phyloP scores from a whole-genome alignment of 2,113 vertebrate species.

The Melanostigma gelatinosum region DNA sequence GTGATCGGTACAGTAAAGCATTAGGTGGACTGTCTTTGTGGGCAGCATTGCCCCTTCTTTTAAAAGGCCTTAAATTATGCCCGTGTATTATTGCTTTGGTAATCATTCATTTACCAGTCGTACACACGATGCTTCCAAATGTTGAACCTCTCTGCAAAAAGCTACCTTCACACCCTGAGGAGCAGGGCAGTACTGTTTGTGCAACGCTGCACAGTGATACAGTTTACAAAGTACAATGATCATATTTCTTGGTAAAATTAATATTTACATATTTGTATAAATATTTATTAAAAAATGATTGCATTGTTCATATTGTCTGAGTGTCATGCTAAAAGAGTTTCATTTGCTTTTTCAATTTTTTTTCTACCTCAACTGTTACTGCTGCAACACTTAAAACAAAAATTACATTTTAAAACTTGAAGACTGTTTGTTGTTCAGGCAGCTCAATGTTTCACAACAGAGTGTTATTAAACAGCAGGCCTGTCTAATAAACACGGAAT shows the following conservation, averaged over 20 bases:
- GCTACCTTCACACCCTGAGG: slow-evolving; percentile 39
- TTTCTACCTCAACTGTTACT: slow-evolving; percentile 29
- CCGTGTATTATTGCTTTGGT: slow-evolving; percentile 36
- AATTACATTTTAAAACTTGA: not conserved
- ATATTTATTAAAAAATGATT: slow-evolving; percentile 48
- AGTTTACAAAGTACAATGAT: not conserved
- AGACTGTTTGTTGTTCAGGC: not conserved
- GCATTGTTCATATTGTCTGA: slow-evolving; percentile 14
- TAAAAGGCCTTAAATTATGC: slow-evolving; percentile 29
- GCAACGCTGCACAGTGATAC: slow-evolving; percentile 33
- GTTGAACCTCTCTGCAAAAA: slow-evolving; percentile 20
- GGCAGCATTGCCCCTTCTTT: slow-evolving; percentile 7
- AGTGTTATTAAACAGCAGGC: slow-evolving; percentile 1
- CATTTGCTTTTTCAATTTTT: slow-evolving; percentile 21
- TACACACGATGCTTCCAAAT: slow-evolving; percentile 41
- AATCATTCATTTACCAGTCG: slow-evolving; percentile 48
- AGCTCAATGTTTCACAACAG: not conserved
- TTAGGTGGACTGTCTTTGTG: not conserved
- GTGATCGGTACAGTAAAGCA: not conserved
- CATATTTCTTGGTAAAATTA: slow-evolving; percentile 34
- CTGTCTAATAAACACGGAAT: not conserved
- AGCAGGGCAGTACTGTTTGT: slow-evolving; percentile 52
- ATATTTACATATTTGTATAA: slow-evolving; percentile 47
- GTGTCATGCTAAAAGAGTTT: slow-evolving; percentile 19
- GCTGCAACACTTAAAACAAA: slow-evolving; percentile 48